These are phyloP conservation scores for Phalacrocorax pelagicus DNA, from an alignment of 2,113 vertebrate species.

Conservation along the genomic window DNA sequence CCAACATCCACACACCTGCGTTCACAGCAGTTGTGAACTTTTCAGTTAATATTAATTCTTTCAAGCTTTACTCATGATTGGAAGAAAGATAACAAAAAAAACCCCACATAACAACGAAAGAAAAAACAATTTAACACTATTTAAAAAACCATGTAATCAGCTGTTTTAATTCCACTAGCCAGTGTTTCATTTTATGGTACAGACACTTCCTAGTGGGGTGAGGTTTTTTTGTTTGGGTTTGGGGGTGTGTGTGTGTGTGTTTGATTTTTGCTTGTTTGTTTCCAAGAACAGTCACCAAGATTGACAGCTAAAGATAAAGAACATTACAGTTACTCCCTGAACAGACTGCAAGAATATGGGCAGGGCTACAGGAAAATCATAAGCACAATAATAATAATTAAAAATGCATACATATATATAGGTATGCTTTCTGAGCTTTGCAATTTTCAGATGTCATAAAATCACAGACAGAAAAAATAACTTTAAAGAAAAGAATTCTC, in stretches of 20 bases:
- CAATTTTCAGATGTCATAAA: constrained; percentile 52
- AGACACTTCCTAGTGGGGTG: neutral
- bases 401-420: neutral
- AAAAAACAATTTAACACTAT: neutral
- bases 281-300: neutral
- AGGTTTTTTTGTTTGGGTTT: neutral
- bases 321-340: neutral
- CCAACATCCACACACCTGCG: neutral
- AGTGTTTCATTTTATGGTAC: neutral
- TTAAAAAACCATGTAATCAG: neutral
- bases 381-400: neutral
- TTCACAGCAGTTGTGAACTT: neutral
- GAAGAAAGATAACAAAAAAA: neutral
- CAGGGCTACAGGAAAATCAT: constrained; percentile 2
- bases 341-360: neutral
- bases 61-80: neutral
- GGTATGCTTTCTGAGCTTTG: constrained; percentile 8
- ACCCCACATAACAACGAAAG: neutral
- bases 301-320: neutral
- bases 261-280: neutral
- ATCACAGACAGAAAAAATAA: constrained; percentile 52
- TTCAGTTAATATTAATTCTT: neutral
- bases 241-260: neutral
- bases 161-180: neutral
- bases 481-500: constrained; percentile 25